Conservation (phyloP, 2,888 invertebrate genomes). For the Pollenia angustigena region DNA sequence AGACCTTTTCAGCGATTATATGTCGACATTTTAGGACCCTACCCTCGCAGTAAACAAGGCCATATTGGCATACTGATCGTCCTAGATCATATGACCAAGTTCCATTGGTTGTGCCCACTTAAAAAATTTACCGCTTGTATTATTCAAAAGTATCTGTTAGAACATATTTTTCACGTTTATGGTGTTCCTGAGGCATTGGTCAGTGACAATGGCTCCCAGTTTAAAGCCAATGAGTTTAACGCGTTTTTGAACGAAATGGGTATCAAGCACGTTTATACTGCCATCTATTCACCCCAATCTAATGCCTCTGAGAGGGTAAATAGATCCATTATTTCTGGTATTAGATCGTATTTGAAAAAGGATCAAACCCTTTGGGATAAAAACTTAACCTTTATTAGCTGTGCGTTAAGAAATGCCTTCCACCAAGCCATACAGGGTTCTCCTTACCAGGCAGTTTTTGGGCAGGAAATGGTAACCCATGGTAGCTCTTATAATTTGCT, state of each 20-base stretch:
- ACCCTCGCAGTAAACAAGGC: too few relatives aligned
- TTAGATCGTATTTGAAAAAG: too few relatives aligned
- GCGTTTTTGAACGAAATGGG: too few relatives aligned
- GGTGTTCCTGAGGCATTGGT: not conserved
- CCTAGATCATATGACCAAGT: conserved; percentile 23
- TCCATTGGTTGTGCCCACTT: conserved; percentile 22
- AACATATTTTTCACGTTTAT: not conserved
- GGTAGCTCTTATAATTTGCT: not conserved
- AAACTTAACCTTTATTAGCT: conserved; percentile 32
- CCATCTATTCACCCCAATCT: too few relatives aligned
- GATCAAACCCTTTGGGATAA: not conserved
- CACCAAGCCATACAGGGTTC: not conserved
- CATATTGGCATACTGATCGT: conserved; percentile 46
- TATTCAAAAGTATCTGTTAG: not conserved
- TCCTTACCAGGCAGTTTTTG: not conserved
- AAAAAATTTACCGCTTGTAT: not conserved
- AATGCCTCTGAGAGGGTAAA: too few relatives aligned
- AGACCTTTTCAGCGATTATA: too few relatives aligned
- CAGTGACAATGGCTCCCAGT: not conserved
- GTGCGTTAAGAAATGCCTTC: not conserved
- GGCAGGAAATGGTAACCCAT: not conserved
- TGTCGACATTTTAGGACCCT: too few relatives aligned
- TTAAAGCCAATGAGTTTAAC: too few relatives aligned
- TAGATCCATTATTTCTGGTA: too few relatives aligned
- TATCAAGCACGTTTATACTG: too few relatives aligned